Evolutionary conservation across 1,140 invertebrate genomes (phyloP), one percentile per base, ranked within the genome.

Genomic region (Brachionus calyciflorus): DNA sequence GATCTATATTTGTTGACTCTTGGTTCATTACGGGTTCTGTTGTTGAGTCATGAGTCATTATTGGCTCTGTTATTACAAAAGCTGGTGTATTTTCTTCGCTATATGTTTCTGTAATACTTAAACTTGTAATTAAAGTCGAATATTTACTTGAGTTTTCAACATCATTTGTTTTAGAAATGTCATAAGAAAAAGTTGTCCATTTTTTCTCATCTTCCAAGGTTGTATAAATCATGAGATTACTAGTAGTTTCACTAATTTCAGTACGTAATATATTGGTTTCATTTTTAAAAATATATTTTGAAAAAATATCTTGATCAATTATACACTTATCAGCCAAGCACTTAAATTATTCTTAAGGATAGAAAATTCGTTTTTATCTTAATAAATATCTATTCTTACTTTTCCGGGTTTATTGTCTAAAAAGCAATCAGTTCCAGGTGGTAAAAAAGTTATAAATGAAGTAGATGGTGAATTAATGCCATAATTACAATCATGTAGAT

Each of bases 391-490:
- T 14, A 7, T 37, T 17, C 26, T 49, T 73, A 73, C 69, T 40
- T 49, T 73, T 37, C 69, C 69, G n/a, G 17, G 21, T 49, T 21
- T 5, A 28, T 49, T 49, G 6, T 24, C 6, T 28, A 10, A 17
- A 2, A 14, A 14, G 5, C 69, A 73, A 28, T 73, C 26, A 1
- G 48, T 49, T 33, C 69, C 69, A 0, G 69, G 69, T 6, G 69
- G 69, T 24, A 73, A 37, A 40, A 49, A 73, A 17, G 49, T 55
- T n/a, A 73, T 28, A 41, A 73, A 73, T 6, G 44, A 49, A 73
- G 12, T 28, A 1, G 26, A n/a, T 12, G 46, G 44, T 17, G 30
- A 17, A 37, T 14, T 46, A 24, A 12, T 2, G 26, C 49, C 69
- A 14, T 73, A 12, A 28, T 73, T 49, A 40, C 69, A 73, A 33